Evolutionary conservation across 2,888 invertebrate genomes (phyloP).

Genomic region (Ashinkailepas kermadecensis): DNA sequence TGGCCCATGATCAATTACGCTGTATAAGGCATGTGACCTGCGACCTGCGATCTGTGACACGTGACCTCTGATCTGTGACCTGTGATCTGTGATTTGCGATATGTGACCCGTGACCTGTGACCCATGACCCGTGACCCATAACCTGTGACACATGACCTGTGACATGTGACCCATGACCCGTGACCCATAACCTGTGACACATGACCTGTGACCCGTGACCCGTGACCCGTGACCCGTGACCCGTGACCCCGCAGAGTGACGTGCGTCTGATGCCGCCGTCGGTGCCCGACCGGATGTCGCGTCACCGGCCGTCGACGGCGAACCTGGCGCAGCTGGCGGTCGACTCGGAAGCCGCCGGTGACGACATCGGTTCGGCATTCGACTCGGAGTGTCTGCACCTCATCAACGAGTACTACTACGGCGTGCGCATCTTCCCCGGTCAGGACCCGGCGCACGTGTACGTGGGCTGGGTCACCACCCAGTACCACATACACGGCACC

Average conservation of each 20-base stretch:
- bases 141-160: no score
- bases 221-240: no score
- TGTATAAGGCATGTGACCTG: no score
- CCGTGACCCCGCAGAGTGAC: background rate
- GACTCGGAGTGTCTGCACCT: conserved; percentile 78
- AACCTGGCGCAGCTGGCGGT: background rate
- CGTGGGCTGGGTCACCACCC: conserved; percentile 98
- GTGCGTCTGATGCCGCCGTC: conserved; percentile 15
- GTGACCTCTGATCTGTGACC: no score
- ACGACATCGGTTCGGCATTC: conserved; percentile 43
- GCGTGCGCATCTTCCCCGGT: conserved; percentile 75
- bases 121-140: no score
- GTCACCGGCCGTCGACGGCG: background rate
- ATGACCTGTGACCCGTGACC: no score
- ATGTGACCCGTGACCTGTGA: no score
- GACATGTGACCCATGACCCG: no score
- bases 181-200: no score
- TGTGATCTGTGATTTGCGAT: no score
- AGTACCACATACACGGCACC: conserved; percentile 83
- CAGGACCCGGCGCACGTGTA: conserved; percentile 92
- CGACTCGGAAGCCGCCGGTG: conserved; percentile 27
- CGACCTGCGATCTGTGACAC: no score
- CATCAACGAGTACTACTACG: conserved; percentile 97
- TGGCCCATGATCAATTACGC: no score
- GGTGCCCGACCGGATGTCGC: background rate